Base-by-base conservation (phyloP, 2,113 vertebrate genomes). In the Scomber japonicus region DNA sequence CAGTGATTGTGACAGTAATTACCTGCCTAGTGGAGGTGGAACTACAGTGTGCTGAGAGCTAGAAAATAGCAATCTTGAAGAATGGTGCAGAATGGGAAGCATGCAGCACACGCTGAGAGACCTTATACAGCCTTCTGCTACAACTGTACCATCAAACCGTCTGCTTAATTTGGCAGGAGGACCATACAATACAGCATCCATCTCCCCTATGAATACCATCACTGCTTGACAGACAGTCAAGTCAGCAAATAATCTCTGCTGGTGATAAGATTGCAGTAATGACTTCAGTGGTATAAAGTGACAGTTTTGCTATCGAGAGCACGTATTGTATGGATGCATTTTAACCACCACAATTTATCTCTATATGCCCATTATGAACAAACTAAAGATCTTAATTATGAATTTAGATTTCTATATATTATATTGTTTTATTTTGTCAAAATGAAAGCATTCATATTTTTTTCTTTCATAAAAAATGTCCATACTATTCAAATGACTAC, bases 1-100 rank as follows among this genome's bases (percentile, higher is more conserved):
- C 74, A 66, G 78, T 70, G 53, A 80, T 60, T 67, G 81, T 89
- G 78, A 85, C 88, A 80, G 82, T 93, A 90, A 93, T 92, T 93
- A 92, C 75, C 70, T 89, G 65, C 53, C 73, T 64, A 40, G 57
- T 80, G 77, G 71, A 86, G 75, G 78, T 78, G 65, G 81, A 76
- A 78, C 49, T 64, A 63, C 60, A 71, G 68, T 78, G 74, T 60
- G 46, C 49, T 71, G 51, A 75, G 63, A 87, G 75, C 62, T 44
- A 81, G 51, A 75, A 89, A 88, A 87, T 73, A 67, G 62, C 71
- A 69, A 48, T 84, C 73, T 81, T 67, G 67, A 81, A 74, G 75
- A 86, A 49, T 15, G 19, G 66, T 54, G 61, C 57, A 48, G 83
- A 35, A 7, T 15, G 11, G 73, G 64, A 24, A 50, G 57, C 66